Evolutionary conservation across 2,797 vertebrate species (phyloP), one percentile per base, ranked within the genome.

Genomic region (Propithecus deckenii): DNA sequence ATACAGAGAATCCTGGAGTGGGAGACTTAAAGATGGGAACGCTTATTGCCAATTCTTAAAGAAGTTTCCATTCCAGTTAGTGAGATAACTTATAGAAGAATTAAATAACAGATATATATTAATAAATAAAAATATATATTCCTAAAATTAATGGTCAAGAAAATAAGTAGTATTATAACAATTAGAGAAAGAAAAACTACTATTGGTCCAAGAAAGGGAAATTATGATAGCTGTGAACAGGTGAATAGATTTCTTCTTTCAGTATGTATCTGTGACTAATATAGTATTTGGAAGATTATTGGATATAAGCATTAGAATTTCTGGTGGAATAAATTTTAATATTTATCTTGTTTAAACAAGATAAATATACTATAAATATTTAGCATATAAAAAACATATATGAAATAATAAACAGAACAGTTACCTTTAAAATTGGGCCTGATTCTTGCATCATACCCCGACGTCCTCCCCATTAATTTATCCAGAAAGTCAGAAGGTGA

Each of bases 361-460:
- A 32, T 63, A 63, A 32, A 63, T 63, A 41, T 52, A 2, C 13
- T 63, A 14, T 63, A 63, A 63, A 63, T n/a, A 15, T 28, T 63
- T 63, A 63, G 55, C 50, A 94, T 0, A 74, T 52, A 89, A 85
- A 48, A 67, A 97, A 97, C n/a, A 13, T 61, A 7, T 65, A 5
- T 32, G 55, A 89, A 96, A 57, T 75, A 48, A 30, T 92, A 86
- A 57, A 18, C 61, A 91, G 91, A 93, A 76, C 75, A 97, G 57
- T 98, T 99, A 99, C 99, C 99, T 99, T 99, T 99, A 97, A 99
- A 99, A 96, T 99, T 99, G 84, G 99, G 99, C 98, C 99, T 98
- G 97, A 99, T 99, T 98, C 99, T 99, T 72, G 99, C 99, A 88
- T 99, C 99, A 1, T 99, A 99, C 57, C 99, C 99, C 3, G 99